phyloP scores from a whole-genome alignment of 2,888 invertebrate genomes.

The Himalopsyche anomala region DNA sequence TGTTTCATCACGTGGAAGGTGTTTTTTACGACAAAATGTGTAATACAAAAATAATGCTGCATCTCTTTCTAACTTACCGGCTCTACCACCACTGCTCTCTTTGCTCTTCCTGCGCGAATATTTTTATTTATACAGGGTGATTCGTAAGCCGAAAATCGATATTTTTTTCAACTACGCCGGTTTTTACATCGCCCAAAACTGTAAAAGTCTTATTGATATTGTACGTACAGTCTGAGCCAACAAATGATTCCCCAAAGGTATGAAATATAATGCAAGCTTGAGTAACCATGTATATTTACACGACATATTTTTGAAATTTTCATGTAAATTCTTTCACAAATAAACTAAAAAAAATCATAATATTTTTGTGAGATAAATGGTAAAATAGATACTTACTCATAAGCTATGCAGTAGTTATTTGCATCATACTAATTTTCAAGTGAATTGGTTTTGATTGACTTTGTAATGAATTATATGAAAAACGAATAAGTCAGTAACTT shows the following conservation, averaged over 20 bases:
- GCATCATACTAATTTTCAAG: too few species aligned
- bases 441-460: too few species aligned
- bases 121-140: constrained; percentile 37
- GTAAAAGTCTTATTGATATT: constrained; percentile 40
- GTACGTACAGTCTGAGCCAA: constrained; percentile 17
- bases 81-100: background rate
- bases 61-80: background rate
- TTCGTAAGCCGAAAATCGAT: constrained; percentile 38
- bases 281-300: too few species aligned
- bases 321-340: too few species aligned
- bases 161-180: constrained; percentile 38
- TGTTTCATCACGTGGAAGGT: constrained; percentile 43
- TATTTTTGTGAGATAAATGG: too few species aligned
- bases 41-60: constrained; percentile 35
- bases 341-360: too few species aligned
- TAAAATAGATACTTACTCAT: too few species aligned
- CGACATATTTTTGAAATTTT: too few species aligned
- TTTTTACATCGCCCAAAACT: constrained; percentile 25
- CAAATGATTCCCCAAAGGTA: constrained; percentile 10
- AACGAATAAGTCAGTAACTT: too few species aligned
- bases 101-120: background rate
- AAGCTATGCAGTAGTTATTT: too few species aligned
- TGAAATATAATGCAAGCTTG: too few species aligned
- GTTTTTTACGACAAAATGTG: constrained; percentile 43
- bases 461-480: too few species aligned